Evolutionary conservation across 2,113 vertebrate species (phyloP).

Genomic region (Epinephelus fuscoguttatus): DNA sequence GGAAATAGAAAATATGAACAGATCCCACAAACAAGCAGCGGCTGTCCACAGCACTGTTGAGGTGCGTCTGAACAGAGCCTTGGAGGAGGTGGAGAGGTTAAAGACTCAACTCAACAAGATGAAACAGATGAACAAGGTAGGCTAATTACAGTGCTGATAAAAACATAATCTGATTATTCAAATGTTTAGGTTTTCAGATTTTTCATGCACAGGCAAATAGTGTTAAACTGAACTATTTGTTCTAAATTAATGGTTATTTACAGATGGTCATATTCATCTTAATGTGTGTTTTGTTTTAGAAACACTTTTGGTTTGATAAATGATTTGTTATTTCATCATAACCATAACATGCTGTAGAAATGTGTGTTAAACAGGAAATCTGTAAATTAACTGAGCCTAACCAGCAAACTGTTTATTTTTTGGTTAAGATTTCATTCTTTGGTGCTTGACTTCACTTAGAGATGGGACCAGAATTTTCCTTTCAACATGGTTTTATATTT

Average conservation of each 20-base stretch:
- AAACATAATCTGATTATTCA: background rate
- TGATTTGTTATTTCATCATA: background rate
- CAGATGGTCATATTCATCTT: background rate
- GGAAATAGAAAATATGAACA: constrained; percentile 90
- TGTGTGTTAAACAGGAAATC: background rate
- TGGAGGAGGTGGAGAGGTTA: constrained; percentile 90
- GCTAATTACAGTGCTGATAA: background rate
- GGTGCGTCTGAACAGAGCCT: constrained; percentile 92
- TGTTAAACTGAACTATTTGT: background rate
- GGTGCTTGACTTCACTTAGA: too few relatives aligned
- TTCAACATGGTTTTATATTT: background rate
- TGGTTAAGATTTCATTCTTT: background rate
- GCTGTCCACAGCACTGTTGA: constrained; percentile 86
- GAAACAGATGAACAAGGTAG: constrained; percentile 91
- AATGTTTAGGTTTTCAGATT: background rate
- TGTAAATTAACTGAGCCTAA: background rate
- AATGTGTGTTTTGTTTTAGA: background rate
- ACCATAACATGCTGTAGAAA: too few relatives aligned
- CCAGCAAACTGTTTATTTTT: background rate
- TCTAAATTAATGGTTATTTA: background rate
- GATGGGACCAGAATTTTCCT: too few relatives aligned
- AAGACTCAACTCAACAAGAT: constrained; percentile 90
- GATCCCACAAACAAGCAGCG: constrained; percentile 88
- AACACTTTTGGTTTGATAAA: background rate
- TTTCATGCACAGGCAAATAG: background rate